Percentiles rank a stretch among this genome's conserved stretches.
Evolutionary conservation across 2,797 vertebrate genomes (phyloP).

Genomic region (Pterois miles): DNA sequence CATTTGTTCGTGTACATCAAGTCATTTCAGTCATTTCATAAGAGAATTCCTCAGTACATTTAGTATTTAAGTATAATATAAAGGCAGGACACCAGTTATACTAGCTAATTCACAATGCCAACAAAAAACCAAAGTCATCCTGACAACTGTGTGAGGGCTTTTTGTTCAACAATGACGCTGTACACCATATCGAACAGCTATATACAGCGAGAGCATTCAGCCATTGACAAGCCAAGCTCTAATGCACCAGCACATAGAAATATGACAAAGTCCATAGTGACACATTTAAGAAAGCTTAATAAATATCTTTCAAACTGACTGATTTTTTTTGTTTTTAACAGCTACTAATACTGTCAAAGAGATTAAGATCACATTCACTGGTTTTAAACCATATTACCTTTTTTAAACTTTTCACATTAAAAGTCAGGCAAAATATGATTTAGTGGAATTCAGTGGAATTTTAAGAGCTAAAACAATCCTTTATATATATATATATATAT

Average conservation of each 20-base stretch:
- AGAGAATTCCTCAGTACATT: background rate
- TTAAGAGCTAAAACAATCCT: background rate
- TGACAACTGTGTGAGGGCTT: background rate
- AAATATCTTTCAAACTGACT: background rate
- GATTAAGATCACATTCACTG: background rate
- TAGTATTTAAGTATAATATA: background rate
- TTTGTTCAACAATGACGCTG: background rate
- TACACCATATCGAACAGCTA: background rate
- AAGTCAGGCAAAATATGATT: background rate
- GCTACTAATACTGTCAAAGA: background rate
- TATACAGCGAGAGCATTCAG: background rate
- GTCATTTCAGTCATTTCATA: background rate
- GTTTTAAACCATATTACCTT: background rate
- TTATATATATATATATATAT: background rate
- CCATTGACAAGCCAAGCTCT: background rate
- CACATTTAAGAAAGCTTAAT: background rate
- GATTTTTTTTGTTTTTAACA: background rate
- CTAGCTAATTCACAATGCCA: background rate
- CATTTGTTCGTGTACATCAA: background rate
- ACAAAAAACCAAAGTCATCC: background rate
- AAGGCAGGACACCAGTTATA: background rate
- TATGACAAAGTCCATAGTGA: background rate
- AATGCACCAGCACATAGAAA: background rate
- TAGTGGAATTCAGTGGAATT: too few species aligned
- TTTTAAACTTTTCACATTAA: background rate